These are phyloP conservation scores for Nomada hirtipes DNA, from an alignment of 2,888 invertebrate species.

Conservation along the genomic window DNA sequence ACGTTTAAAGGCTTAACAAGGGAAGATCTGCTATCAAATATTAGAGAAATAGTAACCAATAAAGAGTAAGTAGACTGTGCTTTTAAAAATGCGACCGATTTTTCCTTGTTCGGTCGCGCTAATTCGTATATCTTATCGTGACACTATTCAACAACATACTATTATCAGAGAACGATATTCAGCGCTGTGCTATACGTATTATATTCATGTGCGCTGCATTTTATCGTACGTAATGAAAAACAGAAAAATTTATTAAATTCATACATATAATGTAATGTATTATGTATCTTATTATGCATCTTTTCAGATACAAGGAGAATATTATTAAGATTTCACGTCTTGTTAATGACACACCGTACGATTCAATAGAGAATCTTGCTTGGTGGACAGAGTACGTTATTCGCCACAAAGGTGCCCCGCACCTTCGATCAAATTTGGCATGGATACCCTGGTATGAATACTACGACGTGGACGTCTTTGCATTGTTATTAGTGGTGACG, in stretches of 20 bases:
- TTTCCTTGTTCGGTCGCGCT: too few species aligned
- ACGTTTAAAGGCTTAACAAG: not conserved
- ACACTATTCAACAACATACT: not conserved
- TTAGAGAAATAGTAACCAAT: not conserved
- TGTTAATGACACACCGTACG: conserved; percentile 58
- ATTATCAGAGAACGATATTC: not conserved
- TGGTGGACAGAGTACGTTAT: conserved; percentile 75
- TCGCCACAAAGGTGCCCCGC: conserved; percentile 68
- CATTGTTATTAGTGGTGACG: conserved; percentile 43
- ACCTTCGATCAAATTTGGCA: conserved; percentile 51
- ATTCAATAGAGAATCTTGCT: conserved; percentile 60
- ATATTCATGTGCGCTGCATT: too few species aligned
- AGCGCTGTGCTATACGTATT: not conserved
- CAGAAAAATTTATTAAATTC: not conserved
- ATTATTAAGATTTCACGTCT: conserved; percentile 46
- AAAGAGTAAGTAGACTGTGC: not conserved
- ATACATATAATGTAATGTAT: not conserved
- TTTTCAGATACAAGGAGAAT: conserved; percentile 68
- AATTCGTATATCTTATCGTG: conserved; percentile 1
- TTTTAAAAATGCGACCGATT: too few species aligned
- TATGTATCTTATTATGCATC: not conserved
- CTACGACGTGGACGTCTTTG: conserved; percentile 68
- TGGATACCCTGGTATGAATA: conserved; percentile 66
- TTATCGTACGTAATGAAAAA: not conserved
- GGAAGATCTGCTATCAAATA: not conserved